Percentiles rank a stretch among this genome's conserved stretches.
phyloP scores from a whole-genome alignment of 2,113 vertebrate species.

The Lamprologus tigripictilis region DNA sequence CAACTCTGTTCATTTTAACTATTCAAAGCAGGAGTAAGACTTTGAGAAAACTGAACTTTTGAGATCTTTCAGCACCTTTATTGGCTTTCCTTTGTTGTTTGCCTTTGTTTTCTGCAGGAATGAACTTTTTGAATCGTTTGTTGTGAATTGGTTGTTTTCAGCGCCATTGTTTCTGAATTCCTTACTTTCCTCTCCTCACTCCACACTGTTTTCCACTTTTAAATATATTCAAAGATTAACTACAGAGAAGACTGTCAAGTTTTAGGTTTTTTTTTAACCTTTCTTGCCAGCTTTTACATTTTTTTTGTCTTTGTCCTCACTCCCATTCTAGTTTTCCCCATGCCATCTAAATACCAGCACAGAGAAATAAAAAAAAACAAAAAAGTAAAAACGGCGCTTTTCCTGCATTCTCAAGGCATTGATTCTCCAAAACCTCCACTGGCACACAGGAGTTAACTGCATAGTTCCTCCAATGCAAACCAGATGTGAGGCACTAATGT shows the following conservation, averaged over 20 bases:
- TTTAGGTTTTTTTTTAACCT: accelerated
- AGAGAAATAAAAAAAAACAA: constrained; percentile 1
- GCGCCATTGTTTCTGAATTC: not conserved
- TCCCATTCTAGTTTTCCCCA: constrained; percentile 14
- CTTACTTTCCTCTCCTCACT: not conserved
- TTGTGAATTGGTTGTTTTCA: not conserved
- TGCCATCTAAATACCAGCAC: constrained; percentile 47
- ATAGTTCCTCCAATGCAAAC: constrained; percentile 75
- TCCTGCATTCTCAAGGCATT: constrained; percentile 53
- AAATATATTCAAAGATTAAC: constrained; percentile 1
- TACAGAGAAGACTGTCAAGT: not conserved
- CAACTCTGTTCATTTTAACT: not conserved
- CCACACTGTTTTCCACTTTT: not conserved
- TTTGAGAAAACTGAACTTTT: not conserved
- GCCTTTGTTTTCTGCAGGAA: not conserved
- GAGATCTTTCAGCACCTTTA: not conserved
- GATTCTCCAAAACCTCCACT: constrained; percentile 66
- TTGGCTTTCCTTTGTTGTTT: not conserved
- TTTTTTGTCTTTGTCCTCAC: constrained; percentile 30
- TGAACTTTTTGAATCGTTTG: not conserved
- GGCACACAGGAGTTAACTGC: constrained; percentile 69
- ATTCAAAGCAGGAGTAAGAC: not conserved
- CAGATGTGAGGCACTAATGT: constrained; percentile 77
- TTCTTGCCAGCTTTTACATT: not conserved
- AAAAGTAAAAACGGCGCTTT: constrained; percentile 31